A percentile compares a stretch with the other conserved stretches of the same genome.
Evolutionary conservation across 2,797 vertebrate species (phyloP).

Genomic region (Nyctalus aviator): DNA sequence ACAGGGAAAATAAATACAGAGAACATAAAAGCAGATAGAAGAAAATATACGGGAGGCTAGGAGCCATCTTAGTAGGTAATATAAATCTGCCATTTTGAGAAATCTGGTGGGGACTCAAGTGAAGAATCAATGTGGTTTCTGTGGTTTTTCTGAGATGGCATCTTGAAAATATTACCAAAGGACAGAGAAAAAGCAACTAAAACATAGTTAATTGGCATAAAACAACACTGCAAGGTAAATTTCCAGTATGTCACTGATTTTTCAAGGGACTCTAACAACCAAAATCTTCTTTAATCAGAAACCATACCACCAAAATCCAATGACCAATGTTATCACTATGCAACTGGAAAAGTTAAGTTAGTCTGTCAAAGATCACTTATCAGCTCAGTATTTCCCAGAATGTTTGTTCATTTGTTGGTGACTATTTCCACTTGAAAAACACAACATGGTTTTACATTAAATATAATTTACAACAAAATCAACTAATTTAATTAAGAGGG

Average conservation of each 20-base stretch:
- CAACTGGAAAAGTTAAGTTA: neutral
- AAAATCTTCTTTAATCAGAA: neutral
- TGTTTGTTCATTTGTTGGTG: neutral
- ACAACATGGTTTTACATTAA: neutral
- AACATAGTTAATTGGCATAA: neutral
- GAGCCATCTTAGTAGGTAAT: neutral
- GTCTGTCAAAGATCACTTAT: neutral
- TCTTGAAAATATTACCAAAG: slow-evolving; percentile 48
- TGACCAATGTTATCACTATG: neutral
- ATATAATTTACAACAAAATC: neutral
- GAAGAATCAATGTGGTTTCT: slow-evolving; percentile 32
- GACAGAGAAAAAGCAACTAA: neutral
- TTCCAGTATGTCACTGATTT: neutral
- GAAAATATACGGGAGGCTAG: neutral
- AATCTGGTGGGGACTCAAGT: slow-evolving; percentile 29
- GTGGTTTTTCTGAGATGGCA: slow-evolving; percentile 20
- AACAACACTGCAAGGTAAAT: neutral
- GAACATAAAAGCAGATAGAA: neutral
- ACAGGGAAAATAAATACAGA: slow-evolving; percentile 54
- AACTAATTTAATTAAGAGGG: slow-evolving; percentile 43
- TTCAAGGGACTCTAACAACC: neutral
- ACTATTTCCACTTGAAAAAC: neutral
- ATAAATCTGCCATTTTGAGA: slow-evolving; percentile 33
- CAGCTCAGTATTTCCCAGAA: neutral
- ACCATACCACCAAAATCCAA: neutral